A percentile compares a stretch with the other conserved stretches of the same genome.
Conservation (phyloP, 2,797 vertebrate genomes). For the Rhabdomys pumilio region DNA sequence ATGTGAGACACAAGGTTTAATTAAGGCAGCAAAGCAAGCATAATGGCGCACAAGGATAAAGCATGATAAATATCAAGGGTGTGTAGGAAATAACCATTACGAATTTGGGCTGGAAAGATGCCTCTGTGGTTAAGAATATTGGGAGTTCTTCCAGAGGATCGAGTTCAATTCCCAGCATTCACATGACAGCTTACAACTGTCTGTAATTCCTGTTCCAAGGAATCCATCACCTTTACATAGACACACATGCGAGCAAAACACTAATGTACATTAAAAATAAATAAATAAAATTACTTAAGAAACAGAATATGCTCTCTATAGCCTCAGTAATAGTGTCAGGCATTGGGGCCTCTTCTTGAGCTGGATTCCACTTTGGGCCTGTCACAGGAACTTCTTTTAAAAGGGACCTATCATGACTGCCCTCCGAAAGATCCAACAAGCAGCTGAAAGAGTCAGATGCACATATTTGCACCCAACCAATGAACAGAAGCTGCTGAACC, state of each 20-base stretch:
- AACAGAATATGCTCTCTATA: not conserved
- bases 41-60: not conserved
- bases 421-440: no score
- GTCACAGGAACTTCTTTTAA: no score
- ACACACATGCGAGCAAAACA: not conserved
- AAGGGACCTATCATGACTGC: no score
- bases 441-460: no score
- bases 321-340: no score
- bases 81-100: not conserved
- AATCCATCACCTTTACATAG: not conserved
- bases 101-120: not conserved
- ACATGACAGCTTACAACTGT: not conserved
- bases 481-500: no score
- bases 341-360: no score
- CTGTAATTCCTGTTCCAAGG: not conserved
- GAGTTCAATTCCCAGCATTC: not conserved
- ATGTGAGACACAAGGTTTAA: not conserved
- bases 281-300: not conserved
- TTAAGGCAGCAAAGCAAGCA: not conserved
- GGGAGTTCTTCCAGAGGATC: no score
- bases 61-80: not conserved
- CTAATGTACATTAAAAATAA: not conserved
- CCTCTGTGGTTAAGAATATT: not conserved
- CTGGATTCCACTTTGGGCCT: no score
- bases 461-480: no score